Evolutionary conservation across 1,140 invertebrate species (phyloP).

Genomic region (Brachionus manjavacas): DNA sequence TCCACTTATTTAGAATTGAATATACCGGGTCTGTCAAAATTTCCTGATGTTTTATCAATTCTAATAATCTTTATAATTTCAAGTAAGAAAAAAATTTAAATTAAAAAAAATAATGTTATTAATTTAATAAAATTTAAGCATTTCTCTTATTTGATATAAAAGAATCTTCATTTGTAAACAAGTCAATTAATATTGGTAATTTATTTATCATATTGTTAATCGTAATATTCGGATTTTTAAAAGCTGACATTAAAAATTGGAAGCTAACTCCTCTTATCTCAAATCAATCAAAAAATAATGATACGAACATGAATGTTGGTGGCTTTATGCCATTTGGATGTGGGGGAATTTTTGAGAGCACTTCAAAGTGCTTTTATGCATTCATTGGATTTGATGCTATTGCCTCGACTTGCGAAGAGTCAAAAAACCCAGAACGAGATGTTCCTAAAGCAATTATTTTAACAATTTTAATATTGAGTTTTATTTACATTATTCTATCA

Average conservation of each 20-base stretch:
- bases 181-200: neutral
- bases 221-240: neutral
- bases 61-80: neutral
- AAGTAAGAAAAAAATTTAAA: neutral
- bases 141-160: slow-evolving; percentile 1
- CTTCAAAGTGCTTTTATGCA: slow-evolving; percentile 49
- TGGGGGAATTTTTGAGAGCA: slow-evolving; percentile 50
- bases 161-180: slow-evolving; percentile 16
- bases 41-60: neutral
- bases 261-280: neutral
- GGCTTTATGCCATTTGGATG: slow-evolving; percentile 58
- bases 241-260: slow-evolving; percentile 20
- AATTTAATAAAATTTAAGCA: neutral
- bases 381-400: slow-evolving; percentile 49
- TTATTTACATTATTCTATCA: slow-evolving; percentile 48
- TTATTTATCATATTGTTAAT: neutral
- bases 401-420: slow-evolving; percentile 47
- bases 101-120: neutral
- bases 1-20: slow-evolving; percentile 63
- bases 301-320: slow-evolving; percentile 48
- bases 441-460: slow-evolving; percentile 50
- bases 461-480: slow-evolving; percentile 47
- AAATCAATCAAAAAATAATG: neutral
- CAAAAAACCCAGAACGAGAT: slow-evolving; percentile 48
- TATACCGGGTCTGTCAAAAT: slow-evolving; percentile 67